A percentile compares a stretch with the other conserved stretches of the same genome.
Evolutionary conservation across 2,113 vertebrate species (phyloP).

Genomic region (Monarcha castaneiventris): DNA sequence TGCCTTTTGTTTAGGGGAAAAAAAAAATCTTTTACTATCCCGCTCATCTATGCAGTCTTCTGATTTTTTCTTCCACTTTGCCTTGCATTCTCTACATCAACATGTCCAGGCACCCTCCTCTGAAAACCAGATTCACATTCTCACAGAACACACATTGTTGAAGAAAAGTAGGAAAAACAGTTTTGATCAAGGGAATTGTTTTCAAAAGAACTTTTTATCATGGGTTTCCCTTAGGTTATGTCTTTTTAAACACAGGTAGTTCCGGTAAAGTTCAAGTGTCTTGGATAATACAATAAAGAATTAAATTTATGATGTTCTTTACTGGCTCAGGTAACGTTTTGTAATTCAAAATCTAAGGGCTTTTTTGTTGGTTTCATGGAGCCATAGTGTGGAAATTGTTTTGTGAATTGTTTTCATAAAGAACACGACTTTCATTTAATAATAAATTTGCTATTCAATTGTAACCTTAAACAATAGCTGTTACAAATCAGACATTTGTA

Average conservation of each 20-base stretch:
- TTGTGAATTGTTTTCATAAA: background rate
- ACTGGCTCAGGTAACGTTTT: background rate
- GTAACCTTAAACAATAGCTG: background rate
- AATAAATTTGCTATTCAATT: background rate
- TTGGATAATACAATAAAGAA: background rate
- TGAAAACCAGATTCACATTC: background rate
- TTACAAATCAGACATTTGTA: background rate
- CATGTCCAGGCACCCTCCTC: background rate
- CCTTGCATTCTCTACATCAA: background rate
- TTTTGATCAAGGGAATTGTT: background rate
- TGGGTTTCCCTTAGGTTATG: background rate
- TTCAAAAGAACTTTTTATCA: background rate
- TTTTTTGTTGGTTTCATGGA: background rate
- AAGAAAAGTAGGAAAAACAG: background rate
- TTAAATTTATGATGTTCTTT: background rate
- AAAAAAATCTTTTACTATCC: background rate
- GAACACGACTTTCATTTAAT: background rate
- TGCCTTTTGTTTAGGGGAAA: background rate
- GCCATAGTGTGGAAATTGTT: background rate
- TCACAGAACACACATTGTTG: background rate
- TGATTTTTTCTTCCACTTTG: background rate
- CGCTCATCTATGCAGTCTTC: background rate
- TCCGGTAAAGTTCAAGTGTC: background rate
- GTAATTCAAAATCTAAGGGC: background rate
- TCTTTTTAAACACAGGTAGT: background rate